Conservation (phyloP, 2,113 vertebrate species). For the Polypterus senegalus region DNA sequence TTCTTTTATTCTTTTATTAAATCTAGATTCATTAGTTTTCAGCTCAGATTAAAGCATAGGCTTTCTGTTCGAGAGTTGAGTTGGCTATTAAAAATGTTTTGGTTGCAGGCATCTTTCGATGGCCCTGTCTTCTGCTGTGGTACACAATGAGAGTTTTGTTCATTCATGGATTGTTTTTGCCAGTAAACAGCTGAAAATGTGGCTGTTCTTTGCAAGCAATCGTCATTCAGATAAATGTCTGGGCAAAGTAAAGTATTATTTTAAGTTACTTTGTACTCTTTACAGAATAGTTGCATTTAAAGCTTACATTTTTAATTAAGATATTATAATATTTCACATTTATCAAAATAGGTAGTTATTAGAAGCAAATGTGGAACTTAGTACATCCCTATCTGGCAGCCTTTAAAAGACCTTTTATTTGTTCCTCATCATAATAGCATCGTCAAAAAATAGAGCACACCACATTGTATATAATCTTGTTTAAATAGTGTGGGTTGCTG, state of each 20-base stretch:
- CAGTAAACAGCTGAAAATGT: conserved; percentile 20
- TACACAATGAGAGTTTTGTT: conserved; percentile 36
- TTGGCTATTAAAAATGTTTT: neutral
- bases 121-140: neutral
- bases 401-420: too few relatives aligned
- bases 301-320: too few relatives aligned
- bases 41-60: neutral
- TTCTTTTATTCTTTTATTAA: too few relatives aligned
- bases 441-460: too few relatives aligned
- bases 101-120: neutral
- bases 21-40: neutral
- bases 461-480: too few relatives aligned
- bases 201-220: conserved; percentile 13
- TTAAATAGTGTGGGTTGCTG: too few relatives aligned
- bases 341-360: too few relatives aligned
- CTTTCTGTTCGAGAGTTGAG: neutral
- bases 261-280: conserved; percentile 8
- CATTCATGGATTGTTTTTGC: conserved; percentile 22
- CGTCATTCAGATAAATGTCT: conserved; percentile 9
- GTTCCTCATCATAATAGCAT: too few relatives aligned
- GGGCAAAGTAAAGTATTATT: conserved; percentile 15
- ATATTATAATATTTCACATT: too few relatives aligned
- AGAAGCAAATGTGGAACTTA: too few relatives aligned
- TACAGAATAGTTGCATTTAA: too few relatives aligned
- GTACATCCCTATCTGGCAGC: too few relatives aligned